phyloP scores from a whole-genome alignment of 1,140 invertebrate species.

The Teleopsis dalmanni region DNA sequence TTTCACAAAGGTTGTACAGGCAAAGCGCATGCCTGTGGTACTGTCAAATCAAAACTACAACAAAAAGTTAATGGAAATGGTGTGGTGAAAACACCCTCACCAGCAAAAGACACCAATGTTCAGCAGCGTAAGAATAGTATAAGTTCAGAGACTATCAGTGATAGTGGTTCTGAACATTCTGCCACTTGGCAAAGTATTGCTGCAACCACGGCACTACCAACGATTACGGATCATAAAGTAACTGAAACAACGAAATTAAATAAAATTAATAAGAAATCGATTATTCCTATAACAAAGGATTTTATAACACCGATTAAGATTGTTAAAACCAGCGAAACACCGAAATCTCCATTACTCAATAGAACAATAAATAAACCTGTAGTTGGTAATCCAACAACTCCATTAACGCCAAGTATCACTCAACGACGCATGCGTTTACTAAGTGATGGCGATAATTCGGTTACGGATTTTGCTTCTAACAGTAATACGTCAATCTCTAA shows the following conservation, averaged over 20 bases:
- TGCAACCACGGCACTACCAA: background rate
- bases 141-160: slow-evolving; percentile 51
- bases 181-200: slow-evolving; percentile 24
- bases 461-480: too few species aligned
- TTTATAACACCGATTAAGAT: too few species aligned
- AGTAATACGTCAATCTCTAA: slow-evolving; percentile 14
- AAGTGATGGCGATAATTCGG: slow-evolving; percentile 15
- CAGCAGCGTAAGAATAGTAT: slow-evolving; percentile 47
- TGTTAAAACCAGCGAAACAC: background rate
- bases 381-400: too few species aligned
- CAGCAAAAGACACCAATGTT: slow-evolving; percentile 3
- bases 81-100: slow-evolving; percentile 6
- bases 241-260: too few species aligned
- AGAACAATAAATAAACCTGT: background rate
- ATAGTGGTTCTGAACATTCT: slow-evolving; percentile 50
- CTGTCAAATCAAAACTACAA: slow-evolving; percentile 39
- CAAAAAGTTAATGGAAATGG: too few species aligned
- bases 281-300: too few species aligned
- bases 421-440: slow-evolving; percentile 11
- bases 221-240: too few species aligned
- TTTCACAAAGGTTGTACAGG: slow-evolving; percentile 63
- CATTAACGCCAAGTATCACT: background rate
- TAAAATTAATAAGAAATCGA: too few species aligned
- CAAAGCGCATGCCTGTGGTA: slow-evolving; percentile 60
- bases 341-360: background rate